A percentile compares a stretch with the other conserved stretches of the same genome.
These are phyloP conservation scores for Schizotus pectinicornis DNA, from an alignment of 2,888 invertebrate species.

Conservation along the genomic window DNA sequence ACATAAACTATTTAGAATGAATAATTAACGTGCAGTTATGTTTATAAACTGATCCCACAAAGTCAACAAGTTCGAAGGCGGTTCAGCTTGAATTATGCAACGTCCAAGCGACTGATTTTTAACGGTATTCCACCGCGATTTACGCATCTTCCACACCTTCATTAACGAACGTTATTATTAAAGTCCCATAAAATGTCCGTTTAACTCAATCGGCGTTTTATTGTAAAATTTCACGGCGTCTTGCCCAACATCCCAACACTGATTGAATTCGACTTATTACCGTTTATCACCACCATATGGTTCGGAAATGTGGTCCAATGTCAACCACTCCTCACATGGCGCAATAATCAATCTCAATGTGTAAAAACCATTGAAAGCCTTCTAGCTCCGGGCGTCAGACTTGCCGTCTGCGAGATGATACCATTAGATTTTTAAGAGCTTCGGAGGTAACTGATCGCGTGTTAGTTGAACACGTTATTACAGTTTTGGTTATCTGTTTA, in stretches of 20 bases:
- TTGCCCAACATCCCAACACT: slow-evolving; percentile 5
- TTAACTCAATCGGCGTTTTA: background rate
- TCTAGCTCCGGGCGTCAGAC: slow-evolving; percentile 30
- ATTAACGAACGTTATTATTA: too few species aligned
- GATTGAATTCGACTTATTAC: slow-evolving; percentile 17
- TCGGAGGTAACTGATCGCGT: too few species aligned
- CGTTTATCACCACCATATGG: slow-evolving; percentile 35
- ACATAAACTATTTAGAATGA: too few species aligned
- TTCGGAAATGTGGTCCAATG: slow-evolving; percentile 38
- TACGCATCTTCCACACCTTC: too few species aligned
- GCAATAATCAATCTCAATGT: slow-evolving; percentile 35
- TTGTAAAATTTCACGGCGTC: background rate
- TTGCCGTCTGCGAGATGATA: slow-evolving; percentile 27
- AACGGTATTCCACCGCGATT: too few species aligned
- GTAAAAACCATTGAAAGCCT: slow-evolving; percentile 31
- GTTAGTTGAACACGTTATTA: too few species aligned
- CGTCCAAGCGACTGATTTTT: too few species aligned
- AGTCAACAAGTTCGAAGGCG: too few species aligned
- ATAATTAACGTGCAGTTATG: too few species aligned
- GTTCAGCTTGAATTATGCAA: too few species aligned
- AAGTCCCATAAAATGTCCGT: too few species aligned
- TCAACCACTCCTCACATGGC: slow-evolving; percentile 40
- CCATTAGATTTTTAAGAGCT: slow-evolving; percentile 13
- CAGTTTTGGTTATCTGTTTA: slow-evolving; percentile 3
- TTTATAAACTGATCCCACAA: too few species aligned